Percentiles rank a stretch among this genome's conserved stretches.
Evolutionary conservation across 2,113 vertebrate species (phyloP).

Genomic region (Thamnaconus septentrionalis): DNA sequence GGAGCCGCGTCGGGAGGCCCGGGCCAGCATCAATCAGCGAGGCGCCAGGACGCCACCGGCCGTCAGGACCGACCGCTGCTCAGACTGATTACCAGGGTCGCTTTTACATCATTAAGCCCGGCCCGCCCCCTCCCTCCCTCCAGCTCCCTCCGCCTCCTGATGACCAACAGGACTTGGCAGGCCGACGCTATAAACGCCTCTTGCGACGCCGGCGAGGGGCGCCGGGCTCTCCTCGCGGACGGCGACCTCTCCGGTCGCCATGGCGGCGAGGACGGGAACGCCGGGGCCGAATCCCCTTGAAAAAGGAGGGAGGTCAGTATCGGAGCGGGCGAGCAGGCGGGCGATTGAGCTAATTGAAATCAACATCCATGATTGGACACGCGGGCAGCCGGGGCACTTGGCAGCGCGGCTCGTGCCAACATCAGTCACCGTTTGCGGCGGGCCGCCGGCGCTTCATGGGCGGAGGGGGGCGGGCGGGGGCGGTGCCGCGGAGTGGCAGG

Average conservation of each 20-base stretch:
- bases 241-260: neutral
- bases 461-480: slow-evolving; percentile 12
- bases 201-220: slow-evolving; percentile 33
- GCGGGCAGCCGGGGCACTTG: slow-evolving; percentile 49
- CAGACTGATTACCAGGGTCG: slow-evolving; percentile 70
- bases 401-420: slow-evolving; percentile 66
- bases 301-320: slow-evolving; percentile 60
- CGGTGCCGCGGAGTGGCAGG: slow-evolving; percentile 55
- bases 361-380: slow-evolving; percentile 71
- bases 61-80: slow-evolving; percentile 65
- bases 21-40: slow-evolving; percentile 71
- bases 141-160: slow-evolving; percentile 48
- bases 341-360: slow-evolving; percentile 76
- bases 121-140: slow-evolving; percentile 36
- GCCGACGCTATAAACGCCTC: slow-evolving; percentile 60
- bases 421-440: slow-evolving; percentile 59
- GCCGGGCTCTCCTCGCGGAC: no score
- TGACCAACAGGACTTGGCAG: slow-evolving; percentile 65
- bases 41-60: slow-evolving; percentile 61
- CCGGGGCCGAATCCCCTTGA: slow-evolving; percentile 44
- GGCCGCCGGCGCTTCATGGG: slow-evolving; percentile 30
- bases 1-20: slow-evolving; percentile 51
- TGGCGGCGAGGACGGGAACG: slow-evolving; percentile 13
- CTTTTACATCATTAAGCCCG: slow-evolving; percentile 70
- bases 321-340: slow-evolving; percentile 63